Percentiles rank a stretch among this genome's conserved stretches.
These are phyloP conservation scores for Strigamia crassipes DNA, from an alignment of 2,888 invertebrate genomes.

Conservation along the genomic window DNA sequence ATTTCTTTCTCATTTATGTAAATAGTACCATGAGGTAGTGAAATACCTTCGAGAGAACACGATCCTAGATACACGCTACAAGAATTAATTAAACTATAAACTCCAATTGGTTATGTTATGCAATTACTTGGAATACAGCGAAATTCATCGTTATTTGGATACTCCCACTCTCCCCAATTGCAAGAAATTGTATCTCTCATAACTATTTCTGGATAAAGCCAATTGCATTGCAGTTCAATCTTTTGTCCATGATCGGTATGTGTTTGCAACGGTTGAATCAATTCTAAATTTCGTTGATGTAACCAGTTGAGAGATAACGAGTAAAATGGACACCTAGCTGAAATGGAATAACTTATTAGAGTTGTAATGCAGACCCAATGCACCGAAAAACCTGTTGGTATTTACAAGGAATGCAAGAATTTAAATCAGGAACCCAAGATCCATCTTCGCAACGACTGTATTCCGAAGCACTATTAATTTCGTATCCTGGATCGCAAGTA, in stretches of 20 bases:
- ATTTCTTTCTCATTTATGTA: background rate
- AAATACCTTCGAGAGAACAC: background rate
- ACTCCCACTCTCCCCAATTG: conserved; percentile 16
- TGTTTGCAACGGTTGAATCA: background rate
- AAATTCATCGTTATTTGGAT: background rate
- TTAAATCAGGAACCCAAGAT: background rate
- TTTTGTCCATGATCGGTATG: background rate
- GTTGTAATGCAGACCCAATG: background rate
- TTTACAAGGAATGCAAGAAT: background rate
- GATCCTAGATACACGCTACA: conserved; percentile 1
- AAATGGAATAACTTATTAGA: background rate
- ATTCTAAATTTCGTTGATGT: background rate
- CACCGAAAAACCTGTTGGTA: background rate
- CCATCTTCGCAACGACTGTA: background rate
- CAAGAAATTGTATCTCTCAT: background rate
- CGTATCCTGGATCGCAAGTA: background rate
- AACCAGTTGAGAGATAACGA: background rate
- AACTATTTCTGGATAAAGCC: background rate
- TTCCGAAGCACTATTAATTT: background rate
- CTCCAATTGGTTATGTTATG: background rate
- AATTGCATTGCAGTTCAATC: background rate
- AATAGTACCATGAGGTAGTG: background rate
- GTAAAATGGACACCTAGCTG: background rate
- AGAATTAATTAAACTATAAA: conserved; percentile 3
- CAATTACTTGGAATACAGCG: background rate